Evolutionary conservation across 2,888 invertebrate genomes (phyloP).

Genomic region (Orchesella flavescens): DNA sequence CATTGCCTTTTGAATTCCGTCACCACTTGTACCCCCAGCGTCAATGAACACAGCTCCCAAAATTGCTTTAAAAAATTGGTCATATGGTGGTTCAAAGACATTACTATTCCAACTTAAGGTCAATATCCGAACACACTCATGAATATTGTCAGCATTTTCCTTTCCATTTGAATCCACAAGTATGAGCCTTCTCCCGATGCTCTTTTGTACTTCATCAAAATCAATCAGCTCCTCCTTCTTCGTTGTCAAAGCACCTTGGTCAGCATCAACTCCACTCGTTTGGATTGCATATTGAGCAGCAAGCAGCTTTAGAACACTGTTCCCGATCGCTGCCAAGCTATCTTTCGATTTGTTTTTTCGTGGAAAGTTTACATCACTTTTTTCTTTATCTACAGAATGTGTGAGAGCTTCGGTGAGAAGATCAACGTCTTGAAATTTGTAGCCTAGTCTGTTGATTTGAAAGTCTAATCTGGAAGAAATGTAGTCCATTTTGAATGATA

Average conservation of each 20-base stretch:
- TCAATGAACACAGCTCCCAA: constrained; percentile 26
- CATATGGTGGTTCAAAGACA: background rate
- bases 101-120: constrained; percentile 10
- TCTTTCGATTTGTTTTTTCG: background rate
- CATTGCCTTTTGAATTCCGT: background rate
- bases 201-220: background rate
- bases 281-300: background rate
- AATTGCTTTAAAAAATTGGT: constrained; percentile 4
- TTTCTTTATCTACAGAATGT: too few species aligned
- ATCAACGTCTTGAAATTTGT: constrained; percentile 10
- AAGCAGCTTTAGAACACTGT: constrained; percentile 8
- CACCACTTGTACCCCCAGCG: background rate
- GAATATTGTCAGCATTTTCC: background rate
- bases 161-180: background rate
- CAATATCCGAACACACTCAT: background rate
- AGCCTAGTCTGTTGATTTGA: background rate
- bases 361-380: background rate
- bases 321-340: background rate
- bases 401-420: constrained; percentile 26
- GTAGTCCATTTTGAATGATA: too few species aligned
- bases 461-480: background rate
- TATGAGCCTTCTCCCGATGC: background rate
- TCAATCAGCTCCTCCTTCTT: background rate
- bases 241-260: background rate
- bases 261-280: background rate